Percentiles rank a stretch among this genome's conserved stretches.
phyloP scores from a whole-genome alignment of 2,113 vertebrate genomes.

The Lucifuga dentata region DNA sequence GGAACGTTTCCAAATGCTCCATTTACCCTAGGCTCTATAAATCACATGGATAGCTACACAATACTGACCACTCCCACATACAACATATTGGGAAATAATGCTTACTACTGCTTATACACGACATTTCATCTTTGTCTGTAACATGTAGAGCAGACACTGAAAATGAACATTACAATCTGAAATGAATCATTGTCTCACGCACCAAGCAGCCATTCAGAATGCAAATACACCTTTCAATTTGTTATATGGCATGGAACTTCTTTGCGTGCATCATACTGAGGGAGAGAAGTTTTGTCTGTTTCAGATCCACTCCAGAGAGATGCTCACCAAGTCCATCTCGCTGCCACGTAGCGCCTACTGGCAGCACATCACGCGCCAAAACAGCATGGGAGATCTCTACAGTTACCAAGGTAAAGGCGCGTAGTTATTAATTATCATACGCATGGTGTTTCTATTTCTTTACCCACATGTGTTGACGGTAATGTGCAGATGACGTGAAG shows the following conservation, averaged over 20 bases:
- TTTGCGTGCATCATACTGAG: no score
- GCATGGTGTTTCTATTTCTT: conserved; percentile 10
- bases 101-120: background rate
- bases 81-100: conserved; percentile 6
- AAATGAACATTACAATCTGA: conserved; percentile 12
- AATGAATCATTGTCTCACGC: conserved; percentile 17
- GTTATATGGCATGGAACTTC: no score
- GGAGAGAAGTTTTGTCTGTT: conserved; percentile 70
- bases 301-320: conserved; percentile 93
- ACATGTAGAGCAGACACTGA: background rate
- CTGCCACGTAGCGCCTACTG: conserved; percentile 97
- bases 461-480: conserved; percentile 24
- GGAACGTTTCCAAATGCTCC: conserved; percentile 72
- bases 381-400: conserved; percentile 97
- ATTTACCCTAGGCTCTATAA: conserved; percentile 57
- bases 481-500: background rate
- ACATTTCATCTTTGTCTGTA: background rate
- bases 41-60: conserved; percentile 39
- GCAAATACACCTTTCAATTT: conserved; percentile 29
- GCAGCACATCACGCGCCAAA: conserved; percentile 98
- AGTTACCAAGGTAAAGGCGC: conserved; percentile 92
- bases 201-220: conserved; percentile 18
- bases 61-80: conserved; percentile 28
- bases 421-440: conserved; percentile 50
- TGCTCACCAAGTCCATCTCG: conserved; percentile 94